Evolutionary conservation across 2,888 invertebrate species (phyloP).

Genomic region (Osedax frankpressi): DNA sequence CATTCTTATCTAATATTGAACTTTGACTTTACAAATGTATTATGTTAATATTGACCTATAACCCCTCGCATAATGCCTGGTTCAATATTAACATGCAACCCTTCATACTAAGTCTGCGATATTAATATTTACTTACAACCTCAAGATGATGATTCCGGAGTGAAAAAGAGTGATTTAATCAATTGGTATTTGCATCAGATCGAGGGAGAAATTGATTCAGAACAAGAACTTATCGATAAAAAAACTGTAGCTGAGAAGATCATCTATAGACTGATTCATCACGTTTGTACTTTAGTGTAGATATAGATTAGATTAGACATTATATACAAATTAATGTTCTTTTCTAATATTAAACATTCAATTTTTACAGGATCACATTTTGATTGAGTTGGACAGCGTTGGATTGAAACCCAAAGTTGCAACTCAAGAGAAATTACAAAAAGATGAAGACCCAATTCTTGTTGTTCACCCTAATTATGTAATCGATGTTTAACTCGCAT

Average conservation of each 20-base stretch:
- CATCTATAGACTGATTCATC: constrained; percentile 59
- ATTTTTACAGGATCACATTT: constrained; percentile 62
- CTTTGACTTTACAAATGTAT: no score
- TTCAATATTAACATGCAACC: no score
- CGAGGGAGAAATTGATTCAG: constrained; percentile 72
- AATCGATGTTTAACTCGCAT: constrained; percentile 55
- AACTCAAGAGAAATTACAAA: constrained; percentile 49
- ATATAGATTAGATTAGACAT: no score
- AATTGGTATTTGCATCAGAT: constrained; percentile 79
- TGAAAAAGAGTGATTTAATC: constrained; percentile 65
- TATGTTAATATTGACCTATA: no score
- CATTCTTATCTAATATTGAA: no score
- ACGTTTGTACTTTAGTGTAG: constrained; percentile 30
- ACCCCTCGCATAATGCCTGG: no score
- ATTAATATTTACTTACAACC: constrained; percentile 3
- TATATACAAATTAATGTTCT: no score
- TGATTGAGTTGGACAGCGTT: constrained; percentile 61
- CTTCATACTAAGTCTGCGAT: no score
- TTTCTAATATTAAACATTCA: no score
- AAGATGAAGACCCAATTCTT: constrained; percentile 63
- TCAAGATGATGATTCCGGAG: constrained; percentile 36
- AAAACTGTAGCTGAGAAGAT: constrained; percentile 85
- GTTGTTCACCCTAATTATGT: constrained; percentile 94
- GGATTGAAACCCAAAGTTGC: constrained; percentile 51
- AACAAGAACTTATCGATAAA: constrained; percentile 74